Base-by-base conservation (phyloP, 2,113 vertebrate species). In the Entomyzon cyanotis region DNA sequence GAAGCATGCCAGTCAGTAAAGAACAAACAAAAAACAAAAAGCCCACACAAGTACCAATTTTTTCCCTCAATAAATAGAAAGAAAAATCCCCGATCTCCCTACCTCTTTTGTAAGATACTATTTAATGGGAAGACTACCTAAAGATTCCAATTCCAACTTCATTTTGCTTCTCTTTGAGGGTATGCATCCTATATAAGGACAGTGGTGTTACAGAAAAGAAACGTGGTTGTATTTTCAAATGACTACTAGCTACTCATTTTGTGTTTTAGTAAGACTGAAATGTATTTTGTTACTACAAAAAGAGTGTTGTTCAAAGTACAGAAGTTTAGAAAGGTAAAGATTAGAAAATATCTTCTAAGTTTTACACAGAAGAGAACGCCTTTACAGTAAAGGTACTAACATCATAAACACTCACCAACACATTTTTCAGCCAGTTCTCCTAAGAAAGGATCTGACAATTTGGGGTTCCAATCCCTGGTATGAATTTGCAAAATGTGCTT, bases 401-500 rank as follows among this genome's bases (percentile, higher is more conserved):
- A 76, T 28, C 27, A 0, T 42, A 42, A 97, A 85, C 80, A 98
- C 99, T 99, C 98, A 99, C 99, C 99, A 87, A 99, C 99, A 98
- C 99, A 99, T 98, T 99, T 99, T 98, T 99, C 99, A 94, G 99
- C 99, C 94, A 99, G 97, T 97, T 99, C 99, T 95, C 98, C 98
- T 94, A 99, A 97, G 98, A 99, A 99, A 96, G 98, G 97, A 97
- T 99, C 98, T 89, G 99, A 98, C 95, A 99, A 95, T 97, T 98
- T 99, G 89, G 99, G 99, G 97, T 98, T 99, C 99, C 99, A 99
- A 94, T 99, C 99, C 97, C 99, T 98, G 81, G 99, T 99, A 97
- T 99, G 99, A 96, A 99, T 99, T 97, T 99, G 98, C 96, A 99
- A 97, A 98, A 99, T 99, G 98, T 99, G 99, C 98, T 99, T 99